phyloP scores from a whole-genome alignment of 2,888 invertebrate species.

The Caenorhabditis auriculariae region DNA sequence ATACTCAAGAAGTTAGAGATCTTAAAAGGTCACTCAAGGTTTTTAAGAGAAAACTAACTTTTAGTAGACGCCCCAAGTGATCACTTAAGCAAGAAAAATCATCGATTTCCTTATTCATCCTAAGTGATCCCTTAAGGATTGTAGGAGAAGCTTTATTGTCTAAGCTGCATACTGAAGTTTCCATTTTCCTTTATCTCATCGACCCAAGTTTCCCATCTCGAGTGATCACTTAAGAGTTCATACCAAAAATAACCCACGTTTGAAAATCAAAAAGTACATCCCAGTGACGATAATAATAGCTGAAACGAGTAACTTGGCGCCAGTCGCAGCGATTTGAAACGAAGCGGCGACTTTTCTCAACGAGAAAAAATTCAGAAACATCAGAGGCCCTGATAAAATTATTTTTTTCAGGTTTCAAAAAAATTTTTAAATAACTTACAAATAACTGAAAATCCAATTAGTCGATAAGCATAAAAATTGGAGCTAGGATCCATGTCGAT shows the following conservation, averaged over 20 bases:
- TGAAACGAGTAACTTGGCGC: constrained; percentile 49
- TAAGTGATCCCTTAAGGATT: too few relatives aligned
- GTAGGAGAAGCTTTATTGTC: too few relatives aligned
- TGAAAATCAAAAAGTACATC: constrained; percentile 50
- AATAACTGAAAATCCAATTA: constrained; percentile 35
- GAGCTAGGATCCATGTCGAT: constrained; percentile 16
- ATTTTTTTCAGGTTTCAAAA: neutral
- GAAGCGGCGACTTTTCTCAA: constrained; percentile 43
- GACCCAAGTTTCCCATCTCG: too few relatives aligned
- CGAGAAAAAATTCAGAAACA: constrained; percentile 43
- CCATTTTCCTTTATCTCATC: too few relatives aligned
- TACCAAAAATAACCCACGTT: constrained; percentile 23
- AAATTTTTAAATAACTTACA: constrained; percentile 11
- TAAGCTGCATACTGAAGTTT: too few relatives aligned
- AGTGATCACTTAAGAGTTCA: too few relatives aligned
- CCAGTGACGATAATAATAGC: constrained; percentile 51
- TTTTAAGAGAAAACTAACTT: too few relatives aligned
- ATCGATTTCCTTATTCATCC: too few relatives aligned
- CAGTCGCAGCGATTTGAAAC: constrained; percentile 54
- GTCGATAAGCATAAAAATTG: constrained; percentile 14
- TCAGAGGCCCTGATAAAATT: constrained; percentile 30
- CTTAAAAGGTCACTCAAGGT: too few relatives aligned
- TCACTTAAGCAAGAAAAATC: too few relatives aligned
- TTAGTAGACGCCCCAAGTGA: too few relatives aligned
- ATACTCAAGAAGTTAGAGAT: too few relatives aligned